Conservation (phyloP, 2,113 vertebrate genomes). For the Naja naja region DNA sequence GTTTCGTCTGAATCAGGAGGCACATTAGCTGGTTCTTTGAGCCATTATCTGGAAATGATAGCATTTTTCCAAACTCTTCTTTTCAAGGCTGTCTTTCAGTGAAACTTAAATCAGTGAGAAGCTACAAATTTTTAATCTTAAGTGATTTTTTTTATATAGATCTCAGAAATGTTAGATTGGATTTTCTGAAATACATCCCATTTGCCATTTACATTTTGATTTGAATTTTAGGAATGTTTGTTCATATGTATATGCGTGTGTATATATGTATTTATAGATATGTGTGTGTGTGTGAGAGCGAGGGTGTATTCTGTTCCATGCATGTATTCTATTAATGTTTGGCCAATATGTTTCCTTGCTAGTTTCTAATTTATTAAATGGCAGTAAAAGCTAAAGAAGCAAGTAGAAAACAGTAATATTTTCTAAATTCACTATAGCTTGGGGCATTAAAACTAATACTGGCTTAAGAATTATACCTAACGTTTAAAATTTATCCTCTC, state of each 20-base stretch:
- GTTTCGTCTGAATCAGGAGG: constrained; percentile 49
- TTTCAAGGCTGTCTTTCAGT: constrained; percentile 46
- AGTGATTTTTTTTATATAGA: constrained; percentile 29
- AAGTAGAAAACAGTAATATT: constrained; percentile 64
- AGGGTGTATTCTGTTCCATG: constrained; percentile 71
- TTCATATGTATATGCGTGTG: constrained; percentile 71
- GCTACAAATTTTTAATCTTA: constrained; percentile 52
- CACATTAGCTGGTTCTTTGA: constrained; percentile 46
- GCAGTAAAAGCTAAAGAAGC: constrained; percentile 62
- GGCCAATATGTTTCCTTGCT: constrained; percentile 70
- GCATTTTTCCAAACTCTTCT: neutral
- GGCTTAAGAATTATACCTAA: constrained; percentile 36
- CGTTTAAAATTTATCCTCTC: neutral
- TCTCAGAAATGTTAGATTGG: constrained; percentile 63
- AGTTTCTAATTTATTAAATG: constrained; percentile 74
- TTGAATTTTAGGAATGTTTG: constrained; percentile 71
- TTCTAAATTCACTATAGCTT: constrained; percentile 67
- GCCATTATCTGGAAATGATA: constrained; percentile 23
- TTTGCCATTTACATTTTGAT: constrained; percentile 76
- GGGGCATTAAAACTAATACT: constrained; percentile 46
- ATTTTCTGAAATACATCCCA: constrained; percentile 67
- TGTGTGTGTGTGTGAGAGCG: constrained; percentile 77
- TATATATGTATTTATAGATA: constrained; percentile 72
- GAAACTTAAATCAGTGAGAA: constrained; percentile 51
- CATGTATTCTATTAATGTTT: constrained; percentile 74